Evolutionary conservation across 2,888 invertebrate genomes (phyloP).

Genomic region (Boloria euphrosyne): DNA sequence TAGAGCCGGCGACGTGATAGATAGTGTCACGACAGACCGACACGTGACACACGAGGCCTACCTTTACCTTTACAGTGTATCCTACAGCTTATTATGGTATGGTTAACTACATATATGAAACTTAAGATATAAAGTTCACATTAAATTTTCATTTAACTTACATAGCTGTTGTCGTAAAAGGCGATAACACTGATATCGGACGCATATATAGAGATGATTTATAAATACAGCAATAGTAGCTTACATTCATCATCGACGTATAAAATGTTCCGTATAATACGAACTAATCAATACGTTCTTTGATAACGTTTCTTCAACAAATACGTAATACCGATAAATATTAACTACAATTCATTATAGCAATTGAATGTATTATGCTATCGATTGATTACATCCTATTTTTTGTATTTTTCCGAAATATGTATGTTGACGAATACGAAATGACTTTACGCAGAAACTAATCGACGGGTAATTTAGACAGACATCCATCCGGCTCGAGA

Average conservation of each 20-base stretch:
- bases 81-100: conserved; percentile 16
- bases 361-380: conserved; percentile 30
- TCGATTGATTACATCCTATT: conserved; percentile 46
- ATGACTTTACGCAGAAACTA: conserved; percentile 68
- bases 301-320: background rate
- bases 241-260: no score
- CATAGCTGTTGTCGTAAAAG: no score
- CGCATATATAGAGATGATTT: no score
- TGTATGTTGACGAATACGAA: conserved; percentile 47
- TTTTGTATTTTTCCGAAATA: conserved; percentile 42
- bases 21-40: conserved; percentile 36
- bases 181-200: no score
- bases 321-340: conserved; percentile 3
- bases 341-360: background rate
- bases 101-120: conserved; percentile 10
- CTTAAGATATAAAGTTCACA: no score
- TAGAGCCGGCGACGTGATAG: conserved; percentile 12
- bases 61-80: conserved; percentile 33
- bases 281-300: background rate
- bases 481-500: conserved; percentile 60
- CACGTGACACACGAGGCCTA: conserved; percentile 39
- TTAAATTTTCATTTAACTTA: no score
- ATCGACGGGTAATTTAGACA: conserved; percentile 73
- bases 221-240: no score
- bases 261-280: background rate